phyloP scores from a whole-genome alignment of 2,888 invertebrate genomes.

The Buathra laborator region DNA sequence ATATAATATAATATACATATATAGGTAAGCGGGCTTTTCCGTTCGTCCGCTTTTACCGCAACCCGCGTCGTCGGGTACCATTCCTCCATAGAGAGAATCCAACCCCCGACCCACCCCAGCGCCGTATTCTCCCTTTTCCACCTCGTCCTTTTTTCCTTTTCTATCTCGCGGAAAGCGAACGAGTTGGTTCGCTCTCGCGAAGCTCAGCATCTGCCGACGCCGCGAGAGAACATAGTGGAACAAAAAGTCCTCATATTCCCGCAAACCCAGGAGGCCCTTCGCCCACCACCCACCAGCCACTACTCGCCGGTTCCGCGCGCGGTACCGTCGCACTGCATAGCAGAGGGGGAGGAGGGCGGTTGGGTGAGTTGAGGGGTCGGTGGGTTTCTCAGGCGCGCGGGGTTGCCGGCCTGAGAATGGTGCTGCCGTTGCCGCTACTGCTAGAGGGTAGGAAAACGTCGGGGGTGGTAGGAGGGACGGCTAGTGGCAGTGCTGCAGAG shows the following conservation, averaged over 20 bases:
- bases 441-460: conserved; percentile 31
- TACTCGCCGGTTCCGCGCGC: conserved; percentile 36
- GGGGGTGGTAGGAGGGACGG: conserved; percentile 60
- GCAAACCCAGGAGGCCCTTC: conserved; percentile 63
- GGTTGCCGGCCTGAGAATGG: conserved; percentile 70
- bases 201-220: conserved; percentile 70
- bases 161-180: conserved; percentile 43
- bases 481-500: conserved; percentile 44
- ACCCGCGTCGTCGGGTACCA: conserved; percentile 45
- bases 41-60: conserved; percentile 19
- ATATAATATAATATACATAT: background rate
- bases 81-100: conserved; percentile 30
- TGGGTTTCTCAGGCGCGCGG: conserved; percentile 43
- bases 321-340: conserved; percentile 31
- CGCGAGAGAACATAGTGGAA: conserved; percentile 58
- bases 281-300: conserved; percentile 45
- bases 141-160: conserved; percentile 41
- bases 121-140: conserved; percentile 51
- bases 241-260: conserved; percentile 72
- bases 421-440: conserved; percentile 62
- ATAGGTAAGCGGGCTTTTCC: conserved; percentile 29
- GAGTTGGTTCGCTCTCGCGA: conserved; percentile 52
- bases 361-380: background rate
- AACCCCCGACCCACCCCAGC: background rate
- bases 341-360: background rate